Base-by-base conservation (phyloP, 2,797 vertebrate species). In the Neosalanx taihuensis region DNA sequence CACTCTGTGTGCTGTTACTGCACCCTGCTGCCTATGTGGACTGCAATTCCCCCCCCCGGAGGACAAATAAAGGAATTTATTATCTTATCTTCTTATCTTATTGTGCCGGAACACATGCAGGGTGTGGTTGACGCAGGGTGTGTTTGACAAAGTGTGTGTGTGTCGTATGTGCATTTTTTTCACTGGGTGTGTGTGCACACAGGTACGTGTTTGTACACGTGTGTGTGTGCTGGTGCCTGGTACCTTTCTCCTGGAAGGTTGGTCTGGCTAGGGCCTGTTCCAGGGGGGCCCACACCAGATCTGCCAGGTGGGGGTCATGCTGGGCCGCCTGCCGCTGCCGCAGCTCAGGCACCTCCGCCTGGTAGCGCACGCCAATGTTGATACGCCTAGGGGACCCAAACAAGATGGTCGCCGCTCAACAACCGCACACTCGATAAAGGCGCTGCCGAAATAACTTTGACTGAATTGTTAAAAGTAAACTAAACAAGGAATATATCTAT, bases 281-380 rank as follows among this genome's bases (percentile, higher is more conserved):
- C 85, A 93, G 91, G 0, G 96, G 97, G 73, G 91, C 90, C 95
- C 95, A 99, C 76, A 98, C 93, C 82, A 97, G 84, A 29, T 97
- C 94, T 0, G 96, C 97, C 75, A 92, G 91, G 82, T 96, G 93
- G 46, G 89, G 92, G 83, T 99, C 97, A 70, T 73, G 81, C 69
- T 92, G 92, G 3, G 93, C 94, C 66, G 92, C 90, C 0, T 92
- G 82, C 5, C 91, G 89, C 78, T 94, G 94, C 84, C 92, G 91
- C 70, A 97, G 90, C 33, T 90, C 90, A 1, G 98, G 98, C 68
- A 99, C 95, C 88, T 98, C 97, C 0, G 98, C 97, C 87, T 99
- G 98, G 90, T 98, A 99, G 35, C 94, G 93, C 49, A 91, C 89
- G 62, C 98, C 98, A 23, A 99, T 96, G n/a, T 99, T 99, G 88